Evolutionary conservation across 1,140 invertebrate species (phyloP).

Genomic region (Apis florea): DNA sequence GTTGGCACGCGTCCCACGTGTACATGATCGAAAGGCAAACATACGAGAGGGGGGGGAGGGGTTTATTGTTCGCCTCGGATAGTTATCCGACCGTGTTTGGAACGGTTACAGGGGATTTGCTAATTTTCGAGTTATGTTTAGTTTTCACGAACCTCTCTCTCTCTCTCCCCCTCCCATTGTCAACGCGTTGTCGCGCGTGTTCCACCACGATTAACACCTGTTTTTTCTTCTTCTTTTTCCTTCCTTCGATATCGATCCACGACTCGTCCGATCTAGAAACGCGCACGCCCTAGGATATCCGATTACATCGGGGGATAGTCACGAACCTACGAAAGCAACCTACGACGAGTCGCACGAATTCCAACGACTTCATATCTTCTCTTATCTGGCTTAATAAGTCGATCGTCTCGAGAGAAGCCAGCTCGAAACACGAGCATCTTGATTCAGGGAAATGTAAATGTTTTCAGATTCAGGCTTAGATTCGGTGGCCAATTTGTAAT

Average conservation of each 20-base stretch:
- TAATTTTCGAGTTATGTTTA: conserved; percentile 54
- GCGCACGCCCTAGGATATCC: conserved; percentile 33
- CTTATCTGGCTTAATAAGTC: conserved; percentile 48
- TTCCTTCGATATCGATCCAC: conserved; percentile 52
- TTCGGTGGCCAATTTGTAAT: conserved; percentile 27
- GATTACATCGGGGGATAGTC: conserved; percentile 51
- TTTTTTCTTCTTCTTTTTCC: conserved; percentile 10
- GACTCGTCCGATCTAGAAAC: conserved; percentile 27
- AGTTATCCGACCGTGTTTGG: conserved; percentile 34
- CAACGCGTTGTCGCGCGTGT: conserved; percentile 55
- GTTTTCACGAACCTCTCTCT: not conserved
- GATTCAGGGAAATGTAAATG: conserved; percentile 36
- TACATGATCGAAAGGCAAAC: conserved; percentile 4
- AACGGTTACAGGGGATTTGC: conserved; percentile 11
- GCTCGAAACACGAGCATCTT: conserved; percentile 28
- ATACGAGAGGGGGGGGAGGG: not conserved
- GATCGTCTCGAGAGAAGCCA: conserved; percentile 39
- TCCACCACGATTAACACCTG: conserved; percentile 57
- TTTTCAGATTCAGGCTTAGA: conserved; percentile 30
- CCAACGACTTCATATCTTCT: conserved; percentile 51
- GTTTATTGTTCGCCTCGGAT: conserved; percentile 37
- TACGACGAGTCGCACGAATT: too few species aligned
- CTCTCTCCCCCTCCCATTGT: not conserved
- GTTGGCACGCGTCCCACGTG: not conserved
- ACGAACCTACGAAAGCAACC: too few species aligned